Conservation (phyloP, 2,888 invertebrate species). For the Agapostemon virescens region DNA sequence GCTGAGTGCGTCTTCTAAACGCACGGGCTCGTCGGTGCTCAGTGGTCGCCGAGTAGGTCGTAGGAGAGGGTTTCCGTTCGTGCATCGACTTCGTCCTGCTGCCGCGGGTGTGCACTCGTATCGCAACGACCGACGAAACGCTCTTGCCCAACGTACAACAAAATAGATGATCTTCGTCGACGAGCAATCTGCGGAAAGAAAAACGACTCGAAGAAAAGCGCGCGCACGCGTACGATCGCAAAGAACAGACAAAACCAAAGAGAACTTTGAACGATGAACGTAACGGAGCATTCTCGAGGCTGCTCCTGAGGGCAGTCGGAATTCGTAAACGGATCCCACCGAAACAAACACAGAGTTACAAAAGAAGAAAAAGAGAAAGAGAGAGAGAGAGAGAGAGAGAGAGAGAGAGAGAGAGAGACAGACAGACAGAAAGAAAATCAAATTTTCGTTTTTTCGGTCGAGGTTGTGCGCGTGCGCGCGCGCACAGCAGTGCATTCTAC, state of each 20-base stretch:
- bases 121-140: conserved; percentile 18
- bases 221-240: background rate
- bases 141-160: background rate
- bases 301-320: background rate
- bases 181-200: background rate
- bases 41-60: conserved; percentile 66
- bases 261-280: background rate
- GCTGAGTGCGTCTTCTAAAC: conserved; percentile 47
- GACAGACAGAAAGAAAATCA: background rate
- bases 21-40: conserved; percentile 63
- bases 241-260: background rate
- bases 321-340: background rate
- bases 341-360: background rate
- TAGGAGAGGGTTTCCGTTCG: conserved; percentile 58
- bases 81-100: conserved; percentile 25
- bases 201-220: background rate
- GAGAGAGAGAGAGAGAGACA: too few species aligned
- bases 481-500: background rate
- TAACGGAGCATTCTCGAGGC: background rate
- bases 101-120: conserved; percentile 51
- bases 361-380: background rate
- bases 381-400: background rate
- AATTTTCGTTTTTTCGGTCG: background rate
- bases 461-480: background rate
- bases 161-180: background rate